Conservation (phyloP, 1,140 invertebrate species). For the Pseudomyrmex concolor region DNA sequence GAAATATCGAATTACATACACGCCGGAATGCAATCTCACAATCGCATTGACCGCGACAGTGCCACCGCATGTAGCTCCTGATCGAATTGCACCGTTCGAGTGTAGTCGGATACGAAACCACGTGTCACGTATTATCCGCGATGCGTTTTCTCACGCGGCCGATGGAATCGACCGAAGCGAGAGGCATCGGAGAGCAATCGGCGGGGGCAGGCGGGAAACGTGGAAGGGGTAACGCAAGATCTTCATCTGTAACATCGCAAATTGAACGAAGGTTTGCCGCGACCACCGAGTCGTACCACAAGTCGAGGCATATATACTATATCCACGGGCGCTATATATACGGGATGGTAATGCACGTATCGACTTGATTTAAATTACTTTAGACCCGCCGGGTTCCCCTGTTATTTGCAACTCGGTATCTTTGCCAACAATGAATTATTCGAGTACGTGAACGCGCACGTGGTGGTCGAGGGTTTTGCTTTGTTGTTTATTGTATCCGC, state of each 20-base stretch:
- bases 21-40: conserved; percentile 33
- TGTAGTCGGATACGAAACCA: conserved; percentile 66
- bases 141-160: conserved; percentile 73
- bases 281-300: conserved; percentile 80
- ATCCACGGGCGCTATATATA: conserved; percentile 68
- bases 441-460: conserved; percentile 10
- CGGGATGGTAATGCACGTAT: conserved; percentile 68
- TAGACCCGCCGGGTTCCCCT: conserved; percentile 28
- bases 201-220: conserved; percentile 43
- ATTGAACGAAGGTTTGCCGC: conserved; percentile 81
- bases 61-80: conserved; percentile 61
- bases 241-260: conserved; percentile 81
- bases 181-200: conserved; percentile 60
- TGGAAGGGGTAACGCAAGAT: conserved; percentile 69
- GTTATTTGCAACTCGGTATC: conserved; percentile 64
- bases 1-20: conserved; percentile 25
- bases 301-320: conserved; percentile 79
- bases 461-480: neutral
- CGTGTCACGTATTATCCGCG: conserved; percentile 73
- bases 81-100: conserved; percentile 65
- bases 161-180: conserved; percentile 58
- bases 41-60: conserved; percentile 63
- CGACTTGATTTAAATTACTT: conserved; percentile 73
- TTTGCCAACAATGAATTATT: conserved; percentile 38
- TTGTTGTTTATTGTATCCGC: neutral